Conservation (phyloP, 2,888 invertebrate species). For the Drosophila meridionalis region DNA sequence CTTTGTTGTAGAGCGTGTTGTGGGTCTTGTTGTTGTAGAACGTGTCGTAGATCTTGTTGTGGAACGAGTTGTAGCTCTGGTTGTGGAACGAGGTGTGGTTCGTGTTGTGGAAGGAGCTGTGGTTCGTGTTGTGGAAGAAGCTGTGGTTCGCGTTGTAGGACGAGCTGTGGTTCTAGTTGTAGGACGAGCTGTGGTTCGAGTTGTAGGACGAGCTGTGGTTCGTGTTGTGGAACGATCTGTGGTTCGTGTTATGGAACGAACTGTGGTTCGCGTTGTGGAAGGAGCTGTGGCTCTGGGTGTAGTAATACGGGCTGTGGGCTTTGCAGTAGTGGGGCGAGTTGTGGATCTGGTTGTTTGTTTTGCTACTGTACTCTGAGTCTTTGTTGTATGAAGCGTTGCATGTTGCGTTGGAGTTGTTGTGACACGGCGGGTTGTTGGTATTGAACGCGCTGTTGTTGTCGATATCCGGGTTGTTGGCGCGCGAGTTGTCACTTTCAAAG, state of each 20-base stretch:
- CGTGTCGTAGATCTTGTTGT: background rate
- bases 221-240: constrained; percentile 13
- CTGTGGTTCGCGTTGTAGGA: constrained; percentile 6
- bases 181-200: background rate
- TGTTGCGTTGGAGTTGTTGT: constrained; percentile 18
- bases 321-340: constrained; percentile 19
- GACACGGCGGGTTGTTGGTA: constrained; percentile 9
- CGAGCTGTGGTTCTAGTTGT: constrained; percentile 18
- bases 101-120: background rate
- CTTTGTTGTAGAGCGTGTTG: constrained; percentile 15
- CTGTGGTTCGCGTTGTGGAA: constrained; percentile 1
- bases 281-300: constrained; percentile 11
- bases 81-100: constrained; percentile 17
- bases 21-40: constrained; percentile 10
- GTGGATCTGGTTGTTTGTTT: constrained; percentile 22
- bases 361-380: background rate
- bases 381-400: constrained; percentile 13
- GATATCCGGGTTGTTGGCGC: constrained; percentile 9
- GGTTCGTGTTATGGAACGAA: background rate
- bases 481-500: constrained; percentile 11
- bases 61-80: constrained; percentile 1
- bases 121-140: constrained; percentile 2
- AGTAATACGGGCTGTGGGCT: constrained; percentile 9
- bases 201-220: background rate
- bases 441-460: constrained; percentile 10